phyloP scores from a whole-genome alignment of 2,113 vertebrate genomes.

The Tupaia chinensis region DNA sequence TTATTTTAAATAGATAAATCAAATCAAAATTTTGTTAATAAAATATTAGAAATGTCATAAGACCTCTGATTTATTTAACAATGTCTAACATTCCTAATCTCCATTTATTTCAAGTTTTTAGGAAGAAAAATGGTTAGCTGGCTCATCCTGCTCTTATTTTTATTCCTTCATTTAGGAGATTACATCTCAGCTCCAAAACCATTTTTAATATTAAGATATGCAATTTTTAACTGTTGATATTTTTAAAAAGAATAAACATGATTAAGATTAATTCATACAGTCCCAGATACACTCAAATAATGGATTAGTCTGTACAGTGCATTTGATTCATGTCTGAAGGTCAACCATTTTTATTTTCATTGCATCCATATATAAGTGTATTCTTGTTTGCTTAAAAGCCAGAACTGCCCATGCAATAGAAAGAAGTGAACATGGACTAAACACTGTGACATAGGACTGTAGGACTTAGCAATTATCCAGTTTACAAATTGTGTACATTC shows the following conservation, averaged over 20 bases:
- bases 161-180: constrained; percentile 78
- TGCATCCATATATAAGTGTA: constrained; percentile 27
- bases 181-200: constrained; percentile 67
- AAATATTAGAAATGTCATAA: constrained; percentile 80
- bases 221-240: constrained; percentile 68
- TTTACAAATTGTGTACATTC: not conserved
- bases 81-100: constrained; percentile 67
- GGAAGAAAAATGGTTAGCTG: constrained; percentile 59
- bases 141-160: constrained; percentile 72
- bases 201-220: constrained; percentile 76
- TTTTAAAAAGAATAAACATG: constrained; percentile 74
- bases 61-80: constrained; percentile 79
- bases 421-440: constrained; percentile 3
- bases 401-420: not conserved
- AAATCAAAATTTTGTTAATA: constrained; percentile 80
- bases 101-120: constrained; percentile 76
- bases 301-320: constrained; percentile 62
- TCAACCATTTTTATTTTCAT: constrained; percentile 65
- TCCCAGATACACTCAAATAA: constrained; percentile 69
- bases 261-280: constrained; percentile 64
- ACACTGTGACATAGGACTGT: not conserved
- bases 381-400: constrained; percentile 55
- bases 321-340: constrained; percentile 64
- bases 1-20: constrained; percentile 83
- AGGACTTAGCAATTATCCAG: not conserved